Base-by-base conservation (phyloP, 2,113 vertebrate species). In the Hiodon tergisus region DNA sequence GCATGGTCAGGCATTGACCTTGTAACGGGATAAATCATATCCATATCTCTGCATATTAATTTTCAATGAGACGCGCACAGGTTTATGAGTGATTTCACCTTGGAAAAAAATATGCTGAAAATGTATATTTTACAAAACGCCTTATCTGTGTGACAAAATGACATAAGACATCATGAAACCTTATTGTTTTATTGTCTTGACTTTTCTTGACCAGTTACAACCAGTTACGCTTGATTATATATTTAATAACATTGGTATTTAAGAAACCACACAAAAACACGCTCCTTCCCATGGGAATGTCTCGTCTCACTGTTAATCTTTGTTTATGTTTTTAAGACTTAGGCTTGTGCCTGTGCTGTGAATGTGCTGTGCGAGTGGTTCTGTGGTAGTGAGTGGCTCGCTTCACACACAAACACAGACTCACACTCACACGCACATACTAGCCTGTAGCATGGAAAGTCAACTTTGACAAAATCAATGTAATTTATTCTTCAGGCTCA, bases 1-100 rank as follows among this genome's bases (percentile, higher is more conserved):
- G 71, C 61, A 69, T 71, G 75, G 80, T 62, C 68, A 71, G 10
- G 57, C 71, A 55, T 67, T 65, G 59, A 67, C 61, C 69, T 73
- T 73, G 71, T 71, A 55, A 67, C 55, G 31, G 14, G 52, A 74
- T 78, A 72, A 71, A 74, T 78, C 74, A 74, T 71, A 55, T 74
- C 73, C 62, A 58, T 55, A 63, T 62, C 63, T 65, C 78, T 58
- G 68, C 75, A 74, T 73, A 77, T 75, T 77, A 73, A 80, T 80
- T 80, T 66, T 77, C 75, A 61, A 55, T 17, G 55, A 77, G 78
- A 71, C 57, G 47, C 67, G 13, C 63, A 68, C 46, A 6, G 48
- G 73, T 76, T 76, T 73, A 73, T 76, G 58, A 79, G 69, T 72
- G 10, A 7, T 69, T 73, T 63, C 78, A 73, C 58, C 72, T 72